Evolutionary conservation across 2,113 vertebrate species (phyloP).

Genomic region (Myrmophylax atrothorax): DNA sequence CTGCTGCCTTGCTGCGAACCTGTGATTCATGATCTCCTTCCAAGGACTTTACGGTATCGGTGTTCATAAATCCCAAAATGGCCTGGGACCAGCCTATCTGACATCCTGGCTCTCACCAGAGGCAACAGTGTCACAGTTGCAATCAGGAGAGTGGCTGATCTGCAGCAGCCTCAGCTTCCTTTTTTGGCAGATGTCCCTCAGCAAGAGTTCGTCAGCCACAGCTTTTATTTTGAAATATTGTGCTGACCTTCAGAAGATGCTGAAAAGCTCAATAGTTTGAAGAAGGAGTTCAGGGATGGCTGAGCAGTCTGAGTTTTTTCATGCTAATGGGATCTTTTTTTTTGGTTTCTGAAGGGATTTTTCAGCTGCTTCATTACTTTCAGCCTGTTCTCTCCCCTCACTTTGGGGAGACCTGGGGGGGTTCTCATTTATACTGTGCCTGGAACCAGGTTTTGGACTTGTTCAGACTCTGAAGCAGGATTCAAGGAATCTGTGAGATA

Average conservation of each 20-base stretch:
- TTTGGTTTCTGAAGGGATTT: not conserved
- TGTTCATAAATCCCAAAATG: conserved; percentile 48
- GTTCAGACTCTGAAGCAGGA: not conserved
- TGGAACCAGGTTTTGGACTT: not conserved
- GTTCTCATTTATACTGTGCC: not conserved
- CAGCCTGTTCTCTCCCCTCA: not conserved
- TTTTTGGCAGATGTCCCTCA: conserved; percentile 49
- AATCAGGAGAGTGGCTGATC: conserved; percentile 46
- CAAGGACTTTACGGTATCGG: conserved; percentile 24
- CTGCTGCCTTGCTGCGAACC: conserved; percentile 10
- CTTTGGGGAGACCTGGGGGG: not conserved
- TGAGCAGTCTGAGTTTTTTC: not conserved
- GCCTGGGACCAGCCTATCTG: conserved; percentile 45
- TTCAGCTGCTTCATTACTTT: not conserved
- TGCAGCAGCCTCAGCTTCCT: conserved; percentile 5
- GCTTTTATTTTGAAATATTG: conserved; percentile 36
- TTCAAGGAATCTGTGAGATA: conserved; percentile 19
- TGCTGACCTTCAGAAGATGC: conserved; percentile 42
- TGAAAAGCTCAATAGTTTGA: not conserved
- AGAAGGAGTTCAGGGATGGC: not conserved
- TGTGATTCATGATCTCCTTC: conserved; percentile 56
- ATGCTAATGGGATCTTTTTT: not conserved
- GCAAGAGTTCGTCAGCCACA: not conserved
- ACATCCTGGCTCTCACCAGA: conserved; percentile 40
- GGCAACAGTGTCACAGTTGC: conserved; percentile 52